Evolutionary conservation across 2,797 vertebrate genomes (phyloP).

Genomic region (Tokudaia tokunoshimensis): DNA sequence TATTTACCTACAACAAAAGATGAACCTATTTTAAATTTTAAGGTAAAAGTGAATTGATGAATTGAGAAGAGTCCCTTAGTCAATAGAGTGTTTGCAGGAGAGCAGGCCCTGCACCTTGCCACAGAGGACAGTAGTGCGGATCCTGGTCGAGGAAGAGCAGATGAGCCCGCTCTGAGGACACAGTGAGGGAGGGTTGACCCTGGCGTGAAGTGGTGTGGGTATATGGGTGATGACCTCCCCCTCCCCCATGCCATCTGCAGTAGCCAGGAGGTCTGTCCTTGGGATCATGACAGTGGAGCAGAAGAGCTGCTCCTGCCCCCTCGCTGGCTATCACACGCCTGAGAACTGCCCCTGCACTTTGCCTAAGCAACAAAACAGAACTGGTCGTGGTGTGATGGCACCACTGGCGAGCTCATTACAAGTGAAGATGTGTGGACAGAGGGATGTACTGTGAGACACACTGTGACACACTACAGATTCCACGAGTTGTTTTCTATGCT

Average conservation of each 20-base stretch:
- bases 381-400: background rate
- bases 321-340: background rate
- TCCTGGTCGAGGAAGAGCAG: background rate
- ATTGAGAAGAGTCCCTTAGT: slow-evolving; percentile 44
- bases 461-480: background rate
- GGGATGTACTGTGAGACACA: background rate
- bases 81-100: background rate
- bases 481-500: background rate
- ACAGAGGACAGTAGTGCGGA: background rate
- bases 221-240: background rate
- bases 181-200: background rate
- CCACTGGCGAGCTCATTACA: background rate
- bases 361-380: background rate
- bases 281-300: background rate
- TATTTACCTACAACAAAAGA: slow-evolving; percentile 33
- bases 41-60: background rate
- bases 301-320: background rate
- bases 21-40: slow-evolving; percentile 42
- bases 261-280: background rate
- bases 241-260: background rate
- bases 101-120: background rate
- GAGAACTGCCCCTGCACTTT: background rate
- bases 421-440: background rate
- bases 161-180: background rate
- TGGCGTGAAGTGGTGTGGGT: background rate